Percentiles rank a stretch among this genome's conserved stretches.
Evolutionary conservation across 2,888 invertebrate genomes (phyloP).

Genomic region (Erebia palarica): DNA sequence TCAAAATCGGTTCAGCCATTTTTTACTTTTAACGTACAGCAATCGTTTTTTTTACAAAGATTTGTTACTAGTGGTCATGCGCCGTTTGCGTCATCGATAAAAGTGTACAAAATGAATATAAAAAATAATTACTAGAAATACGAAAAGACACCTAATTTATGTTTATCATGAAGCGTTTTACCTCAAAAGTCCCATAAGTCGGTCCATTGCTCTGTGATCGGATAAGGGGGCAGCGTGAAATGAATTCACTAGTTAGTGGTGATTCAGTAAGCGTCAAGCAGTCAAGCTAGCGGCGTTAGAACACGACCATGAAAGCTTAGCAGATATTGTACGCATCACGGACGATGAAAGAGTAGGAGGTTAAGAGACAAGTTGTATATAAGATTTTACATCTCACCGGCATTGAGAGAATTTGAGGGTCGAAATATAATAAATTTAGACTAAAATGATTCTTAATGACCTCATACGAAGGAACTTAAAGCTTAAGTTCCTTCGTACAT

Average conservation of each 20-base stretch:
- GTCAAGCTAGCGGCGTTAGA: slow-evolving; percentile 1
- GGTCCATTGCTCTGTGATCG: slow-evolving; percentile 73
- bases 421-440: too few species aligned
- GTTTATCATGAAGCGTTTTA: slow-evolving; percentile 57
- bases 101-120: neutral
- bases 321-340: neutral
- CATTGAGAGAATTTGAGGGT: too few species aligned
- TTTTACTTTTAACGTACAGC: too few species aligned
- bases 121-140: neutral
- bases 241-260: slow-evolving; percentile 46
- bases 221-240: slow-evolving; percentile 67
- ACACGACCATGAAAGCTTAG: slow-evolving; percentile 3
- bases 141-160: neutral
- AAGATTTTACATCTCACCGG: too few species aligned
- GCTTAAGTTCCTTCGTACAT: too few species aligned
- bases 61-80: neutral
- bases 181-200: slow-evolving; percentile 84
- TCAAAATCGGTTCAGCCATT: too few species aligned
- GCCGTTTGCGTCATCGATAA: neutral
- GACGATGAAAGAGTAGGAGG: neutral
- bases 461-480: too few species aligned
- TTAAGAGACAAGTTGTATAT: neutral
- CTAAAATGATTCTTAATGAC: too few species aligned
- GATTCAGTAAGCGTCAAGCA: slow-evolving; percentile 13
- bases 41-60: too few species aligned